Evolutionary conservation across 2,797 vertebrate species (phyloP).

Genomic region (Austrolebias charrua): DNA sequence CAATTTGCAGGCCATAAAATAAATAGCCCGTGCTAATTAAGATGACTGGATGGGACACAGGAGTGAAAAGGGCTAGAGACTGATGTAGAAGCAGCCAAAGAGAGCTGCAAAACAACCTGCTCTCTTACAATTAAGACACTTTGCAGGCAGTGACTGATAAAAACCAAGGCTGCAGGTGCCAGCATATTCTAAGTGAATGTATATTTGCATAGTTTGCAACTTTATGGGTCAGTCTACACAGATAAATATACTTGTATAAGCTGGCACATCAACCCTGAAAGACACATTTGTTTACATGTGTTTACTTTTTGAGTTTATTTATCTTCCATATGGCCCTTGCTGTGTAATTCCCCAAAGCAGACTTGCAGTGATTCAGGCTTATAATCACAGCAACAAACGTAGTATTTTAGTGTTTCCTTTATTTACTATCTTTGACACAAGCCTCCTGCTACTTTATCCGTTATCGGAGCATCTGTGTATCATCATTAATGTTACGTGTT

Average conservation of each 20-base stretch:
- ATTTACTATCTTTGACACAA: constrained; percentile 51
- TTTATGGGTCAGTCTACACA: constrained; percentile 30
- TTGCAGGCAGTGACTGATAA: constrained; percentile 43
- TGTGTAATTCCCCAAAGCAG: constrained; percentile 28
- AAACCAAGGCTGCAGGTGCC: constrained; percentile 32
- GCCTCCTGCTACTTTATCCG: constrained; percentile 44
- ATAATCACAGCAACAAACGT: constrained; percentile 51
- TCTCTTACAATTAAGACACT: constrained; percentile 66
- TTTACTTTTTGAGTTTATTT: constrained; percentile 39
- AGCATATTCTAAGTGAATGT: constrained; percentile 23
- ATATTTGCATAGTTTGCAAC: constrained; percentile 46
- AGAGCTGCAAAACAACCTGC: constrained; percentile 67
- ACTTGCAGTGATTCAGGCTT: constrained; percentile 32
- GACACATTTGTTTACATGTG: constrained; percentile 22
- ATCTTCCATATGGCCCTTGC: constrained; percentile 46
- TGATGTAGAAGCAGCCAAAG: constrained; percentile 48
- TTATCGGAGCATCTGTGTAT: constrained; percentile 76
- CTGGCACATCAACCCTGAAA: constrained; percentile 31
- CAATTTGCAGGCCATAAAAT: constrained; percentile 78
- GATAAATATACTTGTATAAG: constrained; percentile 37
- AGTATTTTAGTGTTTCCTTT: constrained; percentile 45
- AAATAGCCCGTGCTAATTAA: constrained; percentile 76
- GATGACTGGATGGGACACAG: constrained; percentile 62
- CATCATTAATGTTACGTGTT: constrained; percentile 75
- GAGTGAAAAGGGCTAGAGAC: constrained; percentile 42